Evolutionary conservation across 2,113 vertebrate genomes (phyloP), one percentile per base, ranked within the genome.

Genomic region (Sorex fumeus): DNA sequence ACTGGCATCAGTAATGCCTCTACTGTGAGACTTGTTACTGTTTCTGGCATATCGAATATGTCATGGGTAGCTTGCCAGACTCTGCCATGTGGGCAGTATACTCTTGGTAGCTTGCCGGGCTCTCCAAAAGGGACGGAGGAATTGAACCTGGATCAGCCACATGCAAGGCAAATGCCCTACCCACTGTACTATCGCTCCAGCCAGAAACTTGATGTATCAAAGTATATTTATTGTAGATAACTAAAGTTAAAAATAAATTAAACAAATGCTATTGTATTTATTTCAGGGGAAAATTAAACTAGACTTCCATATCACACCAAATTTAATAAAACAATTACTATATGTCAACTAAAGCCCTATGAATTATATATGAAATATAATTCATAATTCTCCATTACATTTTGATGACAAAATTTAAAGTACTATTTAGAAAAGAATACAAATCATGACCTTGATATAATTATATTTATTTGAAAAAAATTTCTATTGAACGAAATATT

Each of bases 401-500:
- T 87, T 91, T 91, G 9, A 88, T 53, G 53, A 53, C 53, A 57
- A 25, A 85, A 71, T 66, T 15, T 3, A 77, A 91, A 85, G 32
- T 80, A 45, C 50, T 66, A 72, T 66, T 77, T 62, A 77, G 30
- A 83, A 95, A 18, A 75, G 40, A 34, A 50, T 15, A 32, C 5
- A 67, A 83, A 53, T 23, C n/a, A 79, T 45, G 60, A 80, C 80
- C 57, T 81, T 66, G 6, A 80, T 40, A 76, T 57, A 85, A 8
- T 70, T 84, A 45, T n/a, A 4, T 4, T 9, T 18, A 91, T 70
- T 71, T 28, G 70, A 87, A 81, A 64, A 50, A 74, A 45, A n/a
- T 27, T 90, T 71, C 27, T 87, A 3, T 66, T 88, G 40, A 93
- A 53, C n/a, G 75, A 93, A 76, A 77, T 77, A 45, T 3, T 81